Percentiles rank a stretch among this genome's conserved stretches.
These are phyloP conservation scores for Cossypha niveicapilla DNA, from an alignment of 2,797 vertebrate genomes.

Conservation along the genomic window DNA sequence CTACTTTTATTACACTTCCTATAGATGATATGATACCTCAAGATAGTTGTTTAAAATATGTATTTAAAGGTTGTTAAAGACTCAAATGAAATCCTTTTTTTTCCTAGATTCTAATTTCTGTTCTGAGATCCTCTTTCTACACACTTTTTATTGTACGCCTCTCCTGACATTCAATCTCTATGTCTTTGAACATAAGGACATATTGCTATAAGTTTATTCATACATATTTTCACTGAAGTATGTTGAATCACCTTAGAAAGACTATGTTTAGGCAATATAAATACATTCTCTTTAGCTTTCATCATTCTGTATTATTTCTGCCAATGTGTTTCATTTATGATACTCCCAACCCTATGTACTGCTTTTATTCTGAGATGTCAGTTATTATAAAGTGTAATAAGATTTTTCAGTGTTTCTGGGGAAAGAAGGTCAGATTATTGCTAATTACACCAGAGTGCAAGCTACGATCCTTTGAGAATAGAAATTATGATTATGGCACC, in stretches of 20 bases:
- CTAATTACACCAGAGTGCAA: conserved; percentile 39
- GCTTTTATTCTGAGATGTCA: conserved; percentile 3
- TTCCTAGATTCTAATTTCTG: background rate
- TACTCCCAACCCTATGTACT: background rate
- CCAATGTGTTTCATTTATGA: background rate
- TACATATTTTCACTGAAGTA: background rate
- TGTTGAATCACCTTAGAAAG: background rate
- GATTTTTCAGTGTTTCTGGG: background rate
- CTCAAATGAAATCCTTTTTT: background rate
- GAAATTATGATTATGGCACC: conserved; percentile 16
- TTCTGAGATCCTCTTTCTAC: background rate
- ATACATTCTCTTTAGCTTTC: background rate
- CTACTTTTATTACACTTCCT: background rate
- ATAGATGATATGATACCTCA: background rate
- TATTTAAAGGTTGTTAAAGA: background rate
- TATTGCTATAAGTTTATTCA: background rate
- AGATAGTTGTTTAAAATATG: background rate
- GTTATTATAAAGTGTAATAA: background rate
- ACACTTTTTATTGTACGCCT: background rate
- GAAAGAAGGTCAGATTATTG: background rate
- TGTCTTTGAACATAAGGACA: rapidly evolving
- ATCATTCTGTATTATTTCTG: background rate
- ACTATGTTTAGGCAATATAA: background rate
- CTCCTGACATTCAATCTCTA: background rate
- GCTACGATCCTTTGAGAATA: background rate